Conservation (phyloP, 2,113 vertebrate species). For the Chunga burmeisteri region DNA sequence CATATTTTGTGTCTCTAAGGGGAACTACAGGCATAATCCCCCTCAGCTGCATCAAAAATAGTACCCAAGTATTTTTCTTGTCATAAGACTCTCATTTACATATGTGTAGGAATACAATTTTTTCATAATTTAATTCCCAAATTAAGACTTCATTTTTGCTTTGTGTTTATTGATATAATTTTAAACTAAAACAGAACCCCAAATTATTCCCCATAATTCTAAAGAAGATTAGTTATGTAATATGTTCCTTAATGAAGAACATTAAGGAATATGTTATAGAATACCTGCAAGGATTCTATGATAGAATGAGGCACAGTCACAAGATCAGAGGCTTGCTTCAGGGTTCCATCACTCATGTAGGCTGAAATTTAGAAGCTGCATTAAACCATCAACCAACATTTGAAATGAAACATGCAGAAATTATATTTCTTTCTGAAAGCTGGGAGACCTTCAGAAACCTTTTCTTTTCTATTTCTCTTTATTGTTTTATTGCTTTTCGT, state of each 20-base stretch:
- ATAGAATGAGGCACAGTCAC: neutral
- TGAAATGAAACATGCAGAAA: neutral
- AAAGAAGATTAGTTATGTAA: neutral
- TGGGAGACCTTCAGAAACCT: neutral
- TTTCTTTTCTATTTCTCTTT: neutral
- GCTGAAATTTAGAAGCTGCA: neutral
- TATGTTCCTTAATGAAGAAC: neutral
- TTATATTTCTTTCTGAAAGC: neutral
- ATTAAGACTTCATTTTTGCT: neutral
- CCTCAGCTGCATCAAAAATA: neutral
- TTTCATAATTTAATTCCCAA: neutral
- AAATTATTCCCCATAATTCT: neutral
- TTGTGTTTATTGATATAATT: neutral
- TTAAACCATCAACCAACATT: neutral
- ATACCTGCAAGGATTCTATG: neutral
- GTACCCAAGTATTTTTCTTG: neutral
- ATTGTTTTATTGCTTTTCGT: neutral
- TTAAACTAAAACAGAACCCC: constrained; percentile 42
- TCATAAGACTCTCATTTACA: neutral
- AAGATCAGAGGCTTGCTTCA: neutral
- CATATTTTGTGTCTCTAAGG: neutral
- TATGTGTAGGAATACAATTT: neutral
- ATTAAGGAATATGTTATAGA: neutral
- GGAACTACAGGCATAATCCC: neutral
- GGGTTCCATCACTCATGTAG: neutral